Evolutionary conservation across 2,888 invertebrate species (phyloP), one percentile per base, ranked within the genome.

Genomic region (Bellardia bayeri): DNA sequence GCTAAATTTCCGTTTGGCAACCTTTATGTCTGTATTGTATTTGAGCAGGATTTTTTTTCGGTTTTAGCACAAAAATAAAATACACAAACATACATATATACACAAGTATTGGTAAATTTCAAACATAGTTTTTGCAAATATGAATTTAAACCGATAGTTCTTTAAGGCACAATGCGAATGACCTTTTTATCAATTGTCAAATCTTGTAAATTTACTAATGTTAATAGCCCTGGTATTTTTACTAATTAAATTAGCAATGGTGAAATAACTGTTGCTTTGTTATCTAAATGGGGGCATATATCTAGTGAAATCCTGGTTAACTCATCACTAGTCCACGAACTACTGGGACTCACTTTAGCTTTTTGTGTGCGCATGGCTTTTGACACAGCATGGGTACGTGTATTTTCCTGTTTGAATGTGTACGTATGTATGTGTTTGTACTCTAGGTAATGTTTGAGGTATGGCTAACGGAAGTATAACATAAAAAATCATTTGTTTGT

Each of bases 401-500:
- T 33, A 5, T 49, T 74, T 51, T n/a, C 64, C 72, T 54, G 54
- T 56, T 56, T 56, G 40, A 30, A 71, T 80, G 37, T 61, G 37
- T 23, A 23, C 56, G 14, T 7, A 3, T 37, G 1, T 58, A 7
- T 74, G 1, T 74, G 58, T 49, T 5, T 61, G 61, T 78, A 40
- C 71, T 80, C 61, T 63, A 80, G 76, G 71, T 76, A 40, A 64
- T 85, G 71, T 81, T 78, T 82, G 76, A 76, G 85, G 76, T 82
- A 86, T 72, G 58, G 61, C 82, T 33, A 82, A 86, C 76, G 71
- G 72, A 86, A 81, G 76, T 85, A 49, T 76, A 82, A 82, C 71
- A 71, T 78, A 82, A 86, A 86, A 86, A 82, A 66, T 72, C 66
- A 82, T 82, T 82, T 81, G 69, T 66, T 78, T 80, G 61, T 78